Evolutionary conservation across 2,113 vertebrate genomes (phyloP).

Genomic region (Anthoscopus minutus): DNA sequence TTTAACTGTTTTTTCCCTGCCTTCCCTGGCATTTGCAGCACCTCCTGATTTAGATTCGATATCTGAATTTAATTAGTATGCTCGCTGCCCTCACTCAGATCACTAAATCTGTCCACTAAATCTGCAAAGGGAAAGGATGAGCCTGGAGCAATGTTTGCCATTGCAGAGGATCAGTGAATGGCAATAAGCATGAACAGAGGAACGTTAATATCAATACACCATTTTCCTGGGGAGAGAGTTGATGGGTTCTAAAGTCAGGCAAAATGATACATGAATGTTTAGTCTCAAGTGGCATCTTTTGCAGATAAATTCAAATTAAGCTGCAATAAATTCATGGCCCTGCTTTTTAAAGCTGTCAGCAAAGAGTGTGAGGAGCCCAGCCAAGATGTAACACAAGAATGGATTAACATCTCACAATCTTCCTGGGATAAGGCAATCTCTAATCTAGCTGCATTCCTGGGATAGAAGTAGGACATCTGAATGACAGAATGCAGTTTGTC

Average conservation of each 20-base stretch:
- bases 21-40: neutral
- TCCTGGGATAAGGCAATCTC: neutral
- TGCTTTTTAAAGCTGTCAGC: constrained; percentile 13
- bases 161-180: neutral
- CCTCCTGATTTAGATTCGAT: neutral
- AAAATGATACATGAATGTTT: neutral
- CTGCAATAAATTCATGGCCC: neutral
- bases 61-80: constrained; percentile 42
- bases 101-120: neutral
- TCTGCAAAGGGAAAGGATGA: constrained; percentile 4
- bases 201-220: neutral
- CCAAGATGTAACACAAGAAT: constrained; percentile 5
- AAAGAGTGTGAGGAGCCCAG: neutral
- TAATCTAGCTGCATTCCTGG: constrained; percentile 18
- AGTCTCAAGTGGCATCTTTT: constrained; percentile 33
- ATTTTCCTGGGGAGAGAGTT: neutral
- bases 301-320: neutral
- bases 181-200: neutral
- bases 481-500: neutral
- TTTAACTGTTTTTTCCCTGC: neutral
- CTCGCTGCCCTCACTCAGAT: neutral
- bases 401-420: neutral
- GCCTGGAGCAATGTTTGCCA: neutral
- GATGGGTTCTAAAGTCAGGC: neutral
- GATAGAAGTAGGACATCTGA: neutral